These are phyloP conservation scores for Sinopyrophorus schimmeli DNA, from an alignment of 2,888 invertebrate genomes.

Conservation along the genomic window DNA sequence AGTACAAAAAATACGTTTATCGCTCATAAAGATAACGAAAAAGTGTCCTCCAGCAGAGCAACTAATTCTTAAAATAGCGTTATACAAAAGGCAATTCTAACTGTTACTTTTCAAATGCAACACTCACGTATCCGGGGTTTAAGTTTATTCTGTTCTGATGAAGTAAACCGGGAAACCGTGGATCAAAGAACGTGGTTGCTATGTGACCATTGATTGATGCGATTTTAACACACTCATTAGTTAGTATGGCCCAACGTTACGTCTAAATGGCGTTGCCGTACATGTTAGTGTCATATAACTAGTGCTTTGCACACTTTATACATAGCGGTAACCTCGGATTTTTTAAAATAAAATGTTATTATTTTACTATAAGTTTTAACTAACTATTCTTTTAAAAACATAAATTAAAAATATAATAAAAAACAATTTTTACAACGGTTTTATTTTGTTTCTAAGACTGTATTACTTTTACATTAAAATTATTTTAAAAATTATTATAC, in stretches of 20 bases:
- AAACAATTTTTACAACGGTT: too few relatives aligned
- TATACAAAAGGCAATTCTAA: constrained; percentile 25
- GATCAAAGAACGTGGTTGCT: constrained; percentile 50
- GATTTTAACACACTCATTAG: constrained; percentile 54
- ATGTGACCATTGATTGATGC: constrained; percentile 54
- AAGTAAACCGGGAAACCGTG: constrained; percentile 36
- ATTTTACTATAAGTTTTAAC: too few relatives aligned
- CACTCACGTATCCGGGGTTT: constrained; percentile 22
- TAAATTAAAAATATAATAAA: too few relatives aligned
- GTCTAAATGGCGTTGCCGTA: constrained; percentile 43
- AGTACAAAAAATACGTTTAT: too few relatives aligned
- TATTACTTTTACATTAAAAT: too few relatives aligned
- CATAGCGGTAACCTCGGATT: constrained; percentile 18
- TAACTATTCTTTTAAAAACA: too few relatives aligned
- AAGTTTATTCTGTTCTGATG: constrained; percentile 23
- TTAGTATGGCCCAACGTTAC: constrained; percentile 38
- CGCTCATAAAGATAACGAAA: too few relatives aligned
- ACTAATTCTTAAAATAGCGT: constrained; percentile 8
- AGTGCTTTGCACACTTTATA: constrained; percentile 32
- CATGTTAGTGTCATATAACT: constrained; percentile 42
- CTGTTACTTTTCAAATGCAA: constrained; percentile 17
- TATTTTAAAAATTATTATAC: too few relatives aligned
- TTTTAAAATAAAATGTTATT: too few relatives aligned
- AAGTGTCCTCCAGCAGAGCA: too few relatives aligned
- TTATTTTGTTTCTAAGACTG: too few relatives aligned